Evolutionary conservation across 1,140 invertebrate species (phyloP).

Genomic region (Trigoniulus corallinus): DNA sequence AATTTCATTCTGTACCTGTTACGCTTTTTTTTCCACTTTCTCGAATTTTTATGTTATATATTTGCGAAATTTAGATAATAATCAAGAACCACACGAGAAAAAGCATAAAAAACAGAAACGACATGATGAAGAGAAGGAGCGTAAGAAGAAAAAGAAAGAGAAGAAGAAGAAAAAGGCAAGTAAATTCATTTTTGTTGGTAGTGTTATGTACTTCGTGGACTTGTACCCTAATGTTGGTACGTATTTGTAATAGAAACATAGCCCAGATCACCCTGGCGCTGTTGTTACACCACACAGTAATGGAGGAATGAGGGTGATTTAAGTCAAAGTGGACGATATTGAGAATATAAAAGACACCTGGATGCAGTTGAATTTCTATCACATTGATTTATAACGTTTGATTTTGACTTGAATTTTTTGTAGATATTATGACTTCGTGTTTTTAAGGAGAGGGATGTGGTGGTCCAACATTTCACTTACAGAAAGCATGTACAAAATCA

Average conservation of each 20-base stretch:
- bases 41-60: no score
- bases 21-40: slow-evolving; percentile 36
- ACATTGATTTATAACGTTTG: no score
- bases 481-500: no score
- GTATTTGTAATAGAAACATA: slow-evolving; percentile 58
- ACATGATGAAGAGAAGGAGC: slow-evolving; percentile 83
- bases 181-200: slow-evolving; percentile 6
- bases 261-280: slow-evolving; percentile 55
- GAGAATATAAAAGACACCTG: no score
- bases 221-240: neutral
- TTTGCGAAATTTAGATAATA: slow-evolving; percentile 14
- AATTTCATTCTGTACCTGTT: slow-evolving; percentile 27
- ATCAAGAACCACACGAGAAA: slow-evolving; percentile 70
- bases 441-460: no score
- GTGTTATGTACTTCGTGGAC: neutral
- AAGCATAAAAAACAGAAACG: slow-evolving; percentile 91
- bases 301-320: slow-evolving; percentile 7
- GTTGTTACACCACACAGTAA: slow-evolving; percentile 8
- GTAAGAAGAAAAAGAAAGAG: slow-evolving; percentile 88
- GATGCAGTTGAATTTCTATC: no score
- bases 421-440: no score
- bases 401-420: no score
- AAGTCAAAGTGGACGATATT: no score
- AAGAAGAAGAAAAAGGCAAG: slow-evolving; percentile 68
- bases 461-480: no score